Conservation (phyloP, 1,140 invertebrate genomes). For the Anastrepha ludens region DNA sequence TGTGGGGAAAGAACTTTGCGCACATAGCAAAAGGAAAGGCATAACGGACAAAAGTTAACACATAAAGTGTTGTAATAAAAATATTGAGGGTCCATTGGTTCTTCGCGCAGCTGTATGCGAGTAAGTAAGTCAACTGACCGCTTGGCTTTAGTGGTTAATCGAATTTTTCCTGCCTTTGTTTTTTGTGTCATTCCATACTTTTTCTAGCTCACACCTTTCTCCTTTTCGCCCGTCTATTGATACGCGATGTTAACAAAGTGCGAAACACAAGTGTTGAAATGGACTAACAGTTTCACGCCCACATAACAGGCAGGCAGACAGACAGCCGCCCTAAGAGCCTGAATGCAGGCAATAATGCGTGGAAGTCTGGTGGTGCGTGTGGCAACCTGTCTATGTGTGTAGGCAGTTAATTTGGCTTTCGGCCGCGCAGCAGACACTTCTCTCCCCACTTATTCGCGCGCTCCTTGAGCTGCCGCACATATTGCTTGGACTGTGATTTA, state of each 20-base stretch:
- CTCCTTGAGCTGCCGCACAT: conserved; percentile 14
- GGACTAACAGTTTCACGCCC: background rate
- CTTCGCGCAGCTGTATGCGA: background rate
- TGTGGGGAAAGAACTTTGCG: too few species aligned
- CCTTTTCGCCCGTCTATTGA: background rate
- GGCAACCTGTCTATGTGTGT: background rate
- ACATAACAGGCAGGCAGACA: background rate
- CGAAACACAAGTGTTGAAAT: conserved; percentile 29
- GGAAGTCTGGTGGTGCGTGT: background rate
- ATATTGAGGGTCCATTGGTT: background rate
- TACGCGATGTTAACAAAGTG: background rate
- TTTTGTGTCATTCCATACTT: background rate
- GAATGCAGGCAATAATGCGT: background rate
- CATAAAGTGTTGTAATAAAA: conserved; percentile 32
- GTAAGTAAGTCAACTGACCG: background rate
- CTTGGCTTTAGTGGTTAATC: background rate
- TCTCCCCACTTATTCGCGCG: background rate
- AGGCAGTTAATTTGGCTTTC: background rate
- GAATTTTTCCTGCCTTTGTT: background rate
- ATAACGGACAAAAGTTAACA: background rate
- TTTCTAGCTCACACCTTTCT: background rate
- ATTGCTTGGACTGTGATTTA: conserved; percentile 41
- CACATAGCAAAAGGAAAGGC: background rate
- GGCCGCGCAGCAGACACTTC: background rate
- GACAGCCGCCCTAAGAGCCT: background rate